phyloP scores from a whole-genome alignment of 1,140 invertebrate genomes.

The Aphelinus certus region DNA sequence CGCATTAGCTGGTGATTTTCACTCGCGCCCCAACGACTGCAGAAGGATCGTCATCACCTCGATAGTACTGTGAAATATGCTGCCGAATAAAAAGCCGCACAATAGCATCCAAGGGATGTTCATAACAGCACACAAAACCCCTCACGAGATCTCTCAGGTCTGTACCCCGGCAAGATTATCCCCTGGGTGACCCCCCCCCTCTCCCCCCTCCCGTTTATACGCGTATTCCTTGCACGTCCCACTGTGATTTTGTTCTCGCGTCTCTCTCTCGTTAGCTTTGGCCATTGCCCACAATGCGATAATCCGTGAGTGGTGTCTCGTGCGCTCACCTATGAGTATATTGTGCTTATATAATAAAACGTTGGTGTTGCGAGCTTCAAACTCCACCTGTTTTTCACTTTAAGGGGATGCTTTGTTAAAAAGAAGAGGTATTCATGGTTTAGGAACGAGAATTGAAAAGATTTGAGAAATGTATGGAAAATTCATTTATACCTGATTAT shows the following conservation, averaged over 20 bases:
- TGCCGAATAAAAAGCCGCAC: slow-evolving; percentile 14
- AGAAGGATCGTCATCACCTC: too few species aligned
- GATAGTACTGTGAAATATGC: slow-evolving; percentile 1
- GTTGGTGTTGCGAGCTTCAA: neutral
- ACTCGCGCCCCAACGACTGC: neutral
- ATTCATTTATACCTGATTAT: too few species aligned
- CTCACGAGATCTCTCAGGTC: neutral
- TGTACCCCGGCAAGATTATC: too few species aligned
- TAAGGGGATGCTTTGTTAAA: too few species aligned
- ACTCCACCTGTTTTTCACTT: slow-evolving; percentile 17
- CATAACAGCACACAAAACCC: slow-evolving; percentile 8
- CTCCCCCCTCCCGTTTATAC: too few species aligned
- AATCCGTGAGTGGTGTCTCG: slow-evolving; percentile 17
- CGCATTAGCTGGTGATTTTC: slow-evolving; percentile 26
- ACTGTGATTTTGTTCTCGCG: slow-evolving; percentile 30
- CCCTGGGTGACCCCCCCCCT: too few species aligned
- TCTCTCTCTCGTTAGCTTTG: neutral
- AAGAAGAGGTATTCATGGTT: too few species aligned
- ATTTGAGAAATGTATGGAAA: too few species aligned
- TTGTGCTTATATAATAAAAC: neutral
- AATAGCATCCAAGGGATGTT: slow-evolving; percentile 6
- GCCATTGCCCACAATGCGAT: slow-evolving; percentile 21
- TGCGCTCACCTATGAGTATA: neutral
- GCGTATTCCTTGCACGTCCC: slow-evolving; percentile 6
- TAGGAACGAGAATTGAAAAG: too few species aligned